These are phyloP conservation scores for Clarias magur DNA, from an alignment of 2,113 vertebrate species.

Conservation along the genomic window DNA sequence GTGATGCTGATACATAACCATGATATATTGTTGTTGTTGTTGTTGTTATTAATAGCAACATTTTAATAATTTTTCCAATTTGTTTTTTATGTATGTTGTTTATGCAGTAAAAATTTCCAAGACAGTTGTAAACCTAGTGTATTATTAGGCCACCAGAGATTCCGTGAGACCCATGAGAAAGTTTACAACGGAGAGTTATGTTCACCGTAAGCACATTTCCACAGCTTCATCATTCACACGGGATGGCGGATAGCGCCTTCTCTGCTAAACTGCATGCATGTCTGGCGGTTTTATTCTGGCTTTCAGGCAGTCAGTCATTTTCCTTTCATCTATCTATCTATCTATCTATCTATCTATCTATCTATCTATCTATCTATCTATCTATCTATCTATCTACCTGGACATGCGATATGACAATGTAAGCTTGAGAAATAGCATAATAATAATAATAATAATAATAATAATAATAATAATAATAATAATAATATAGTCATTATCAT, in stretches of 20 bases:
- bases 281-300: not conserved
- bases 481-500: not conserved
- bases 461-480: not conserved
- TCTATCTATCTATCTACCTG: not conserved
- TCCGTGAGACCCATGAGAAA: conserved; percentile 68
- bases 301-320: not conserved
- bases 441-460: not conserved
- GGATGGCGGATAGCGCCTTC: not conserved
- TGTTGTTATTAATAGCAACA: not conserved
- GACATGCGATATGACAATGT: too few relatives aligned
- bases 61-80: not conserved
- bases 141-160: conserved; percentile 37
- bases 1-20: not conserved
- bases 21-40: not conserved
- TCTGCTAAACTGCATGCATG: not conserved
- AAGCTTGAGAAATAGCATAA: not conserved
- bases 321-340: not conserved
- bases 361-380: not conserved
- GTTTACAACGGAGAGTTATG: conserved; percentile 60
- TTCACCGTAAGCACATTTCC: conserved; percentile 56
- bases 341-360: too few relatives aligned
- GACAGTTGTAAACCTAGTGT: not conserved
- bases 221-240: conserved; percentile 25
- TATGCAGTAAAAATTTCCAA: not conserved
- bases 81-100: not conserved